These are phyloP conservation scores for Cyrtorhinus lividipennis DNA, from an alignment of 1,140 invertebrate species.

Conservation along the genomic window DNA sequence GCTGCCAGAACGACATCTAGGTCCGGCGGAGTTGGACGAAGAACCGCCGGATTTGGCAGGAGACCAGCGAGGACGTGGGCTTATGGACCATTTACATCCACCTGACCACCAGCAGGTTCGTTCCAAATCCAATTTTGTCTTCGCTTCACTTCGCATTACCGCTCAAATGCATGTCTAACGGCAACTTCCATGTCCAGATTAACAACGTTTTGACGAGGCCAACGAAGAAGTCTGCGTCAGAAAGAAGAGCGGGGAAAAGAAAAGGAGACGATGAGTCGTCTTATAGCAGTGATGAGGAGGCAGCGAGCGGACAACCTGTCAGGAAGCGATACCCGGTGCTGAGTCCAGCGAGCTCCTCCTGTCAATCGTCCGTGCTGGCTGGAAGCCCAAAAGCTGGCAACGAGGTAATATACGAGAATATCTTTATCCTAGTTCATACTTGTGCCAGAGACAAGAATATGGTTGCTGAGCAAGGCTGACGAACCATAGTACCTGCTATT, in stretches of 20 bases:
- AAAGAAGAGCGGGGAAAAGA: slow-evolving; percentile 36
- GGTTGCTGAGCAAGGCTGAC: no score
- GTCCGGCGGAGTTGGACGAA: slow-evolving; percentile 37
- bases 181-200: no score
- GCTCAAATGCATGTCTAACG: no score
- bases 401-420: background rate
- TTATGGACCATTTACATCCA: slow-evolving; percentile 33
- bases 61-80: slow-evolving; percentile 36
- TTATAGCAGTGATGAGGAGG: slow-evolving; percentile 36
- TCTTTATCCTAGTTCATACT: no score
- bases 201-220: slow-evolving; percentile 18
- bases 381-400: slow-evolving; percentile 27
- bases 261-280: slow-evolving; percentile 40
- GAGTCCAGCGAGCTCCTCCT: slow-evolving; percentile 46
- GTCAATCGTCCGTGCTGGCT: slow-evolving; percentile 33
- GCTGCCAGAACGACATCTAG: slow-evolving; percentile 37
- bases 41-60: slow-evolving; percentile 36
- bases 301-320: slow-evolving; percentile 28
- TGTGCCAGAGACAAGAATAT: no score
- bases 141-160: no score
- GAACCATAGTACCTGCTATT: no score
- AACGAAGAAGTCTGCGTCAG: slow-evolving; percentile 22
- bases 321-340: slow-evolving; percentile 34
- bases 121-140: no score
- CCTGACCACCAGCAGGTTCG: slow-evolving; percentile 20